Conservation (phyloP, 1,140 invertebrate species). For the Drosophila eugracilis region DNA sequence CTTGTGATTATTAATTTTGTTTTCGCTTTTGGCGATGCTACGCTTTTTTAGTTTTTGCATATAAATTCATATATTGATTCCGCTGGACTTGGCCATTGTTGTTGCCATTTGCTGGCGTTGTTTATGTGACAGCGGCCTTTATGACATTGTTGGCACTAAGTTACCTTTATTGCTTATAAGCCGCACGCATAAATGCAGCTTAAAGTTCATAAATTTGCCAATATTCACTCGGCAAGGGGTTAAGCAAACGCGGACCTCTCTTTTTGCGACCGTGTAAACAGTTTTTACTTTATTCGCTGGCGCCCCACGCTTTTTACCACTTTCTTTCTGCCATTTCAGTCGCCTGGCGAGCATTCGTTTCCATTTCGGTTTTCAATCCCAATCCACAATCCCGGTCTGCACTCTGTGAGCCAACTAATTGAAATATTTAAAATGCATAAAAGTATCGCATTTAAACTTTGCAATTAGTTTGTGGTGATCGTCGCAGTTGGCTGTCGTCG, state of each 20-base stretch:
- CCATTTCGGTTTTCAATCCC: slow-evolving; percentile 22
- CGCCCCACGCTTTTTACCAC: slow-evolving; percentile 49
- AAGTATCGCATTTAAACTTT: slow-evolving; percentile 75
- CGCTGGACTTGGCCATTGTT: slow-evolving; percentile 25
- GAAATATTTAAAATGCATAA: slow-evolving; percentile 75
- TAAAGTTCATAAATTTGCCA: slow-evolving; percentile 80
- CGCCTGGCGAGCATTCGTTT: slow-evolving; percentile 18
- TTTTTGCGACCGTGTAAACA: slow-evolving; percentile 40
- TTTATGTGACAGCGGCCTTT: slow-evolving; percentile 75
- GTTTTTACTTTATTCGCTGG: slow-evolving; percentile 51
- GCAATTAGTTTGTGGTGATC: slow-evolving; percentile 77
- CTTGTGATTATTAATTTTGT: slow-evolving; percentile 83
- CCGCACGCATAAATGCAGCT: slow-evolving; percentile 81
- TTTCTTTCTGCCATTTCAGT: slow-evolving; percentile 54
- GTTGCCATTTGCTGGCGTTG: slow-evolving; percentile 21
- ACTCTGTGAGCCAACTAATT: slow-evolving; percentile 56
- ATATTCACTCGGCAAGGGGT: slow-evolving; percentile 57
- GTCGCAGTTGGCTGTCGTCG: slow-evolving; percentile 14
- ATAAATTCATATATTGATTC: slow-evolving; percentile 77
- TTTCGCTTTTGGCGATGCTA: slow-evolving; percentile 76
- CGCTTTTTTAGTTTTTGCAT: slow-evolving; percentile 68
- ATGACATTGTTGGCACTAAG: slow-evolving; percentile 81
- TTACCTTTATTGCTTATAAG: slow-evolving; percentile 83
- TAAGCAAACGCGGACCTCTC: slow-evolving; percentile 35
- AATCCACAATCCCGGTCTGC: slow-evolving; percentile 1